A percentile compares a stretch with the other conserved stretches of the same genome.
phyloP scores from a whole-genome alignment of 2,888 invertebrate genomes.

The Ecliptopera silaceata region DNA sequence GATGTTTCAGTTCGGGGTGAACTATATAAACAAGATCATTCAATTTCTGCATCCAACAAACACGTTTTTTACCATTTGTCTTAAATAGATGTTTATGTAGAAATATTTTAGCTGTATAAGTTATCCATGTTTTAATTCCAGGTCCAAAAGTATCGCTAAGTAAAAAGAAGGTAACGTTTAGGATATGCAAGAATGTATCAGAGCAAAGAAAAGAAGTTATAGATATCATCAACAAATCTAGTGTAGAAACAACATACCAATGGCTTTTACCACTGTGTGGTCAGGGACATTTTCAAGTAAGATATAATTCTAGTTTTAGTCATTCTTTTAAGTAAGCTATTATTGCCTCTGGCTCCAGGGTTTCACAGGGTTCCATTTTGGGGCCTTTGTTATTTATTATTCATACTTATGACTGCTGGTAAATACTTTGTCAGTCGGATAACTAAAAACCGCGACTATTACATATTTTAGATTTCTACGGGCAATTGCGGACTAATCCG shows the following conservation, averaged over 20 bases:
- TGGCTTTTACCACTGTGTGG: conserved; percentile 69
- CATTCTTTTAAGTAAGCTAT: too few species aligned
- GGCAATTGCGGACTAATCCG: conserved; percentile 75
- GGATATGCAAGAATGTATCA: conserved; percentile 61
- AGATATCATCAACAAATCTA: conserved; percentile 63
- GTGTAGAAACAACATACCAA: conserved; percentile 72
- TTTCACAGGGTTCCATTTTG: not conserved
- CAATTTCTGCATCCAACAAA: too few species aligned
- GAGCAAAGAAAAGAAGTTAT: conserved; percentile 61
- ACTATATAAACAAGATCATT: too few species aligned
- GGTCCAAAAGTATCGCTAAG: conserved; percentile 65
- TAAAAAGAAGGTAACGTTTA: conserved; percentile 58
- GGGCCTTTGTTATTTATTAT: not conserved
- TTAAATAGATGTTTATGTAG: too few species aligned
- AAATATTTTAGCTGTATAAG: not conserved
- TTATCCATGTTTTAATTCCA: conserved; percentile 32
- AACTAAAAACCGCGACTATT: not conserved
- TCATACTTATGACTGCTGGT: not conserved
- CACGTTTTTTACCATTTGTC: too few species aligned
- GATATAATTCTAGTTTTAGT: not conserved
- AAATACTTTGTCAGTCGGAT: too few species aligned
- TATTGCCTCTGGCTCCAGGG: too few species aligned
- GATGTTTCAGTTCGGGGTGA: too few species aligned
- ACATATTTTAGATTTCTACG: conserved; percentile 61
- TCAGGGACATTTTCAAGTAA: conserved; percentile 72